These are phyloP conservation scores for Lagocephalus sceleratus DNA, from an alignment of 2,797 vertebrate species.

Conservation along the genomic window DNA sequence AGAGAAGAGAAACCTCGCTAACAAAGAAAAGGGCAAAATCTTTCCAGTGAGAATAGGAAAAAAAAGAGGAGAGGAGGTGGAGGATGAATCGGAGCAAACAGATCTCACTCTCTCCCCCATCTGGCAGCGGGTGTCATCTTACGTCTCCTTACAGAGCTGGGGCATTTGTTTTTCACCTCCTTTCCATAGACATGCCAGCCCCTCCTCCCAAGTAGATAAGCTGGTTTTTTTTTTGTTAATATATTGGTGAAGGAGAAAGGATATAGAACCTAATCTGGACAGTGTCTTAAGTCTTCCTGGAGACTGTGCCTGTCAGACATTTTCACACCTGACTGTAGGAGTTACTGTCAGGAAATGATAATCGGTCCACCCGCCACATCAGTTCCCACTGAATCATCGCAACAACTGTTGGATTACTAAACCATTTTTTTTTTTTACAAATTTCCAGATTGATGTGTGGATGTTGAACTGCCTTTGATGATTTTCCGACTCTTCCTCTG, in stretches of 20 bases:
- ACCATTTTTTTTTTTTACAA: not conserved
- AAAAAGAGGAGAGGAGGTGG: constrained; percentile 12
- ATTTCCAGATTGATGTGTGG: not conserved
- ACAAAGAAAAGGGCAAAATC: constrained; percentile 11
- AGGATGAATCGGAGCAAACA: constrained; percentile 45
- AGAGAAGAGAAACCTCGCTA: constrained; percentile 11
- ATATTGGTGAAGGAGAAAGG: not conserved
- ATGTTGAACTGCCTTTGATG: not conserved
- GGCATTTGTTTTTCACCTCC: constrained; percentile 45
- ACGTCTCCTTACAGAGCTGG: constrained; percentile 43
- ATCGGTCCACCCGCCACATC: not conserved
- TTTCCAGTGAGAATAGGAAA: constrained; percentile 13
- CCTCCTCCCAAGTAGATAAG: constrained; percentile 35
- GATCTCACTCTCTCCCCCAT: constrained; percentile 47
- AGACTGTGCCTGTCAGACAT: not conserved
- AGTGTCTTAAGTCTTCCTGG: not conserved
- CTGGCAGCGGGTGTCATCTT: constrained; percentile 60
- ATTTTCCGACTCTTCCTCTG: not conserved
- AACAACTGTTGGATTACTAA: not conserved
- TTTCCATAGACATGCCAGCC: constrained; percentile 37
- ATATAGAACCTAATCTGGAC: not conserved
- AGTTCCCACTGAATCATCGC: not conserved
- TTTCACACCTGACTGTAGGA: not conserved
- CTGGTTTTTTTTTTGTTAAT: not conserved
- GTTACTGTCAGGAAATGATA: not conserved